Base-by-base conservation (phyloP, 2,888 invertebrate species). In the Athalia rosae region DNA sequence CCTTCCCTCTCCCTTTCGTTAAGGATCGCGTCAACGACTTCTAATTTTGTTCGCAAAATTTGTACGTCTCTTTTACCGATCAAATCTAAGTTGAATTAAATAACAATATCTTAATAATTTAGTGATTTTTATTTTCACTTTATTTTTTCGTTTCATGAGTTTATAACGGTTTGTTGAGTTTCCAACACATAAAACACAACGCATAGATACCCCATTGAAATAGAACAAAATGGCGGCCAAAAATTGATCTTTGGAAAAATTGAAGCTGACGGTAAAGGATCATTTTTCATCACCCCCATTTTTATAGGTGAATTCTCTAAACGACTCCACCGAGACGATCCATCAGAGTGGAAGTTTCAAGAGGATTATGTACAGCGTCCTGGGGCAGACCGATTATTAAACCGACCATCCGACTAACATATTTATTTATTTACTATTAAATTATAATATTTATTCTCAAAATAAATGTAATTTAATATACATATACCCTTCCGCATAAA, bases 321-420 rank as follows among this genome's bases (percentile, higher is more conserved):
- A 93, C 43, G 92, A 91, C 85, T 93, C 94, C 84, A 94, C 94
- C 87, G 97, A 97, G 88, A 93, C 93, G 86, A 97, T 97, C 89
- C 96, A 96, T 87, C 97, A 97, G 91, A 97, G 97, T 91, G 95
- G 95, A 90, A 96, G 96, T 82, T 97, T 97, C 93, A 96, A 96
- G 90, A 95, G 97, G 90, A 94, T 97, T 89, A 97, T 97, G 97
- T 95, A 95, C 92, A 95, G 95, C 92, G 96, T 97, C 83, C 92
- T 97, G 89, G 95, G 96, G 83, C 95, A 96, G 91, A 93, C 93
- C 80, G 93, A 94, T 88, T 91, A 90, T 90, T 91, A 84, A 91
- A 89, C 83, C 28, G 28, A 28, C 66, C 78, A 69, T 80, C 81
- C 58, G 80, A 79, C 79, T 86, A 84, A 83, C 83, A 81, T 83